Base-by-base conservation (phyloP, 2,113 vertebrate species). In the Ibidorhyncha struthersii region DNA sequence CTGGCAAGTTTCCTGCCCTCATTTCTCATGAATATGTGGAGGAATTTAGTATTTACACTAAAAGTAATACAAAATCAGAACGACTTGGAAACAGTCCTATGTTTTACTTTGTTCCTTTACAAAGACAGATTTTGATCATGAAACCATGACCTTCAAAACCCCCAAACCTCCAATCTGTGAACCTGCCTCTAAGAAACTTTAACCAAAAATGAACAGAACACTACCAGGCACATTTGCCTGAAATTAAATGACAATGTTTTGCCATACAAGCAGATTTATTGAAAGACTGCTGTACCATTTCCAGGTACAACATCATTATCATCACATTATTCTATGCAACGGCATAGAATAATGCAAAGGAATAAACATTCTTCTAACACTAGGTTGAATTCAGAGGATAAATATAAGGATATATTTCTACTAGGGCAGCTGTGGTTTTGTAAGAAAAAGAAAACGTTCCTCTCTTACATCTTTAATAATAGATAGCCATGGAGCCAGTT, bases 401-500 rank as follows among this genome's bases (percentile, higher is more conserved):
- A 95, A 74, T 84, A 55, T 25, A 91, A 81, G 19, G 32, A 90
- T 89, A 27, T 65, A 86, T 96, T 93, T 71, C 79, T 77, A 92
- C 36, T 29, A 78, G 47, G 14, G 47, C 18, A 40, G 59, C 59
- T 83, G 29, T 25, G 29, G 21, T 50, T 92, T 89, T 67, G 13
- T 72, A 61, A 85, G 73, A 93, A 90, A 84, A 89, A 36, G 7
- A 74, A 91, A 94, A 63, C 65, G 30, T 76, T 86, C 22, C 27
- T 67, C 53, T 85, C 61, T 89, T 76, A 34, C 32, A 36, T 84
- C 59, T 90, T 95, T 90, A 94, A 95, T 91, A 95, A 95, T 78
- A 81, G 63, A 96, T 78, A 87, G 15, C 56, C 77, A 82, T 38
- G 30, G 49, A 95, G 56, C 32, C 65, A 89, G 72, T 70, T 83